Evolutionary conservation across 2,113 vertebrate species (phyloP), one percentile per base, ranked within the genome.

Genomic region (Dicerorhinus sumatrensis): DNA sequence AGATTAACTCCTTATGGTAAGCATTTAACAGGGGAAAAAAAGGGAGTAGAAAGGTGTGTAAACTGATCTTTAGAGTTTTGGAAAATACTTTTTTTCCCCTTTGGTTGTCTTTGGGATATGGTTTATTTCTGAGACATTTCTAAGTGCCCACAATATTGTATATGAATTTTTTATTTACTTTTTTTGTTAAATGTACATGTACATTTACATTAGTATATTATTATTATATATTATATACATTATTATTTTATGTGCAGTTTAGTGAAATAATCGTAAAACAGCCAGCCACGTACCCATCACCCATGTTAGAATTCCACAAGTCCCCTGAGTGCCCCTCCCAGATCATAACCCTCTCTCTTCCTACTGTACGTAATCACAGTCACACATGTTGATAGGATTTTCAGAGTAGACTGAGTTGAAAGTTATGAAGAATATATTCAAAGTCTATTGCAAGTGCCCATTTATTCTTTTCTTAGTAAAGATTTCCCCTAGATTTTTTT

Each of bases 391-490:
- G 27, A 23, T 70, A 39, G 54, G 42, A 42, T 88, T 72, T 77
- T 83, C n/a, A 54, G n/a, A 88, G 12, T 75, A 88, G 42, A 60
- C 36, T 70, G n/a, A 92, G 25, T 70, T 92, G 69, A 29, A 89
- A 65, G 70, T 62, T 81, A 46, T 56, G 75, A 89, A 77, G 29
- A 83, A 18, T 58, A 63, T 58, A 58, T 83, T 82, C 58, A 62
- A 75, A 91, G 12, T 8, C 48, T 89, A 25, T 29, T 83, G 10
- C 13, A 96, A 95, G 63, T 82, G 51, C 7, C 11, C 10, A 33
- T 42, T 9, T 18, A 23, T 92, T 95, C 18, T 84, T 90, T 63
- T 39, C n/a, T 89, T 95, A 79, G 58, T 92, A 63, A 92, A 56
- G 31, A 27, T 83, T 92, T 94, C 17, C 70, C 29, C 46, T 77